Percentiles rank a stretch among this genome's conserved stretches.
Conservation (phyloP, 2,797 vertebrate species). For the Falco naumanni region DNA sequence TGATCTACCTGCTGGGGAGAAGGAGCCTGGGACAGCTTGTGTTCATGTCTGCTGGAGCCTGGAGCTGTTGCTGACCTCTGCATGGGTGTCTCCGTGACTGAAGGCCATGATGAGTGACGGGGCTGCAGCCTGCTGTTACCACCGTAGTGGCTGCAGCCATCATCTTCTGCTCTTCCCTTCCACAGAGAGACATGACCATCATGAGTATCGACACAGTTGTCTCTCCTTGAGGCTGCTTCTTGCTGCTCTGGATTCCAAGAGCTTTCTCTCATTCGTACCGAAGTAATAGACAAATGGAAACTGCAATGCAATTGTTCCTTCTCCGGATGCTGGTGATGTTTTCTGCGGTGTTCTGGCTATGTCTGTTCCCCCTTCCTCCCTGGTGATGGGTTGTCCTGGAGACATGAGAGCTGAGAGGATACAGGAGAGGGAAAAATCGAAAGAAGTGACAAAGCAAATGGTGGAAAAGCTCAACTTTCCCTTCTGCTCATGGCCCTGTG, state of each 20-base stretch:
- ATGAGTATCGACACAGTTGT: neutral
- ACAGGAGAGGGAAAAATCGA: neutral
- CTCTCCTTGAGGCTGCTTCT: neutral
- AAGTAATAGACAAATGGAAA: neutral
- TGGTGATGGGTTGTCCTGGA: neutral
- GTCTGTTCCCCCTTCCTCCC: neutral
- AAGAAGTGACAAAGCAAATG: neutral
- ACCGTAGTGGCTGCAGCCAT: neutral
- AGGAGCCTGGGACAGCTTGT: neutral
- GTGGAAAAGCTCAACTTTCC: neutral
- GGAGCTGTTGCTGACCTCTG: neutral
- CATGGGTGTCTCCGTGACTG: neutral
- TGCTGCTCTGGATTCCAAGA: neutral
- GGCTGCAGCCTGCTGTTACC: neutral
- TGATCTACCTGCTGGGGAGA: neutral
- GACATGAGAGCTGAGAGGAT: neutral
- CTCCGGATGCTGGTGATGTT: neutral
- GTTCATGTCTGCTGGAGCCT: neutral
- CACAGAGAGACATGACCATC: neutral
- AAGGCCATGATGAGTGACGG: fast-evolving
- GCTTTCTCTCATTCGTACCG: neutral
- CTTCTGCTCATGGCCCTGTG: neutral
- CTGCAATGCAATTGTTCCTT: neutral
- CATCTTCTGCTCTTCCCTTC: neutral
- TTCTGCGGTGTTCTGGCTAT: neutral